These are phyloP conservation scores for Drosophila oshimai DNA, from an alignment of 1,140 invertebrate genomes.

Conservation along the genomic window DNA sequence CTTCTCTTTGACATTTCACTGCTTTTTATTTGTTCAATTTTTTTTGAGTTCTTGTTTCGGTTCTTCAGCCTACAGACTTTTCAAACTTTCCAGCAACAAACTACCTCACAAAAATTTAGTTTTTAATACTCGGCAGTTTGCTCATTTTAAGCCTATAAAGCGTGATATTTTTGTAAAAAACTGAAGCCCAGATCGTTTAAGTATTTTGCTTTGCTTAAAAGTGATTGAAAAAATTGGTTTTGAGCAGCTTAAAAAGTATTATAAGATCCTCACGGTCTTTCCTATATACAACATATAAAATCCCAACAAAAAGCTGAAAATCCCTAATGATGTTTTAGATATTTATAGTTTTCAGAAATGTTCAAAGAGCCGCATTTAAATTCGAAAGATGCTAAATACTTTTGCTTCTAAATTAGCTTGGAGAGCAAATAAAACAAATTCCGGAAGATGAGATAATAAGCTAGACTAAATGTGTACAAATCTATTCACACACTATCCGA, in stretches of 20 bases:
- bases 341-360: neutral
- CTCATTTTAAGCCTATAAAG: neutral
- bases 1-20: neutral
- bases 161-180: neutral
- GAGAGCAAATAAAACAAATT: neutral
- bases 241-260: no score
- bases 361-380: neutral
- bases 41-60: neutral
- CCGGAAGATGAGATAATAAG: conserved; percentile 10
- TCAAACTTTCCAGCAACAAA: conserved; percentile 1
- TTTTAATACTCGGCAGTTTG: neutral
- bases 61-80: conserved; percentile 20
- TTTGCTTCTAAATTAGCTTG: neutral
- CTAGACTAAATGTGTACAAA: conserved; percentile 26
- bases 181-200: no score
- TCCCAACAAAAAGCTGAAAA: no score
- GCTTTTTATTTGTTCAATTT: neutral
- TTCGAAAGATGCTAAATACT: neutral
- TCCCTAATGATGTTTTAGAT: no score
- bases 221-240: no score
- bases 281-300: no score
- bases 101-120: neutral
- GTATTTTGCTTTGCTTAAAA: no score
- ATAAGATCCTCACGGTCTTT: no score
- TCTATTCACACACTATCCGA: conserved; percentile 25